Evolutionary conservation across 2,113 vertebrate species (phyloP).

Genomic region (Paracanthobrama guichenoti): DNA sequence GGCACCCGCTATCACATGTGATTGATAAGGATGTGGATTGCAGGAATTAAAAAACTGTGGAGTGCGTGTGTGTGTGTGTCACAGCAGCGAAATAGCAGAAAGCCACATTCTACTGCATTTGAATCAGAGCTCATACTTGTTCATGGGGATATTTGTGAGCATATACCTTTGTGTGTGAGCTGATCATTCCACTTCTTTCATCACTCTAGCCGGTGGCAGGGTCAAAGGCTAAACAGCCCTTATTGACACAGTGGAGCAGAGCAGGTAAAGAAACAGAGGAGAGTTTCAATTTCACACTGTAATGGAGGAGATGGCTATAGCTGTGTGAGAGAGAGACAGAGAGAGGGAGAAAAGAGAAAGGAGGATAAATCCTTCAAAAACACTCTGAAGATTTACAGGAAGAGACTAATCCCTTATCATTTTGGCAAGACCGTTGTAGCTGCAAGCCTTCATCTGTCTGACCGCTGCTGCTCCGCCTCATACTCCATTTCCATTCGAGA

Average conservation of each 20-base stretch:
- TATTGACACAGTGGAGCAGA: slow-evolving; percentile 11
- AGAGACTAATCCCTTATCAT: not conserved
- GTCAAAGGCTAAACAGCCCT: slow-evolving; percentile 30
- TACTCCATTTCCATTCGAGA: slow-evolving; percentile 1
- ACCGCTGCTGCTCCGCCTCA: not conserved
- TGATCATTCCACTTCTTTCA: not conserved
- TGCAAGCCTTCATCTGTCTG: not conserved
- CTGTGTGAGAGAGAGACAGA: not conserved
- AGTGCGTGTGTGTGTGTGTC: not conserved
- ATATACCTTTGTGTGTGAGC: not conserved
- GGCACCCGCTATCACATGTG: slow-evolving; percentile 24
- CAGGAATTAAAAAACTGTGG: slow-evolving; percentile 12
- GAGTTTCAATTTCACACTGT: slow-evolving; percentile 31
- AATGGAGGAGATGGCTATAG: slow-evolving; percentile 20
- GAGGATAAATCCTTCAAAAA: slow-evolving; percentile 14
- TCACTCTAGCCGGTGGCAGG: slow-evolving; percentile 2
- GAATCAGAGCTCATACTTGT: not conserved
- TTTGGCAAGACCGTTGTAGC: slow-evolving; percentile 8
- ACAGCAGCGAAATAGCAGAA: not conserved
- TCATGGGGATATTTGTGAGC: not conserved
- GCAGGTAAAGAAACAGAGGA: slow-evolving; percentile 20
- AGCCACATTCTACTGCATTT: slow-evolving; percentile 3
- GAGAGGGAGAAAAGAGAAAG: not conserved
- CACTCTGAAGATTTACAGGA: slow-evolving; percentile 19
- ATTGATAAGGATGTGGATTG: slow-evolving; percentile 46